A percentile compares a stretch with the other conserved stretches of the same genome.
Conservation (phyloP, 2,888 invertebrate species). For the Lypha dubia region DNA sequence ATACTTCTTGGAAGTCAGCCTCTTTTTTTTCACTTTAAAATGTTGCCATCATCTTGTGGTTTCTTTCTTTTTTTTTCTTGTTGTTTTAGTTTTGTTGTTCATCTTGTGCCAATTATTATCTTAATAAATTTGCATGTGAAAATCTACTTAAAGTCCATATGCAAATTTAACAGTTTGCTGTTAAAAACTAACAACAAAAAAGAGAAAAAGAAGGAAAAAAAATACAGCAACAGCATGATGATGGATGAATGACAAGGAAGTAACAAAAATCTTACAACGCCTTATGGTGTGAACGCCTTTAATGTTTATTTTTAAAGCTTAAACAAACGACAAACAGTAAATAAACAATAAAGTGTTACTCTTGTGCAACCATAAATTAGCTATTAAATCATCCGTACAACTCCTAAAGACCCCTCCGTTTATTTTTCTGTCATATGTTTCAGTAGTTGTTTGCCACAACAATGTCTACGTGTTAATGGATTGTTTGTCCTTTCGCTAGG, state of each 20-base stretch:
- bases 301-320: conserved; percentile 54
- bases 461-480: conserved; percentile 17
- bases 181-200: conserved; percentile 39
- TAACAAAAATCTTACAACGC: conserved; percentile 40
- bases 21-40: conserved; percentile 7
- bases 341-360: conserved; percentile 54
- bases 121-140: conserved; percentile 19
- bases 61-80: background rate
- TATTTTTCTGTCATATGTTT: background rate
- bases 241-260: background rate
- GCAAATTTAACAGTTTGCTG: conserved; percentile 59
- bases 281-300: conserved; percentile 36
- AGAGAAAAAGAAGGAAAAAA: background rate
- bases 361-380: conserved; percentile 38
- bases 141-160: conserved; percentile 52
- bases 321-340: conserved; percentile 50
- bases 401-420: background rate
- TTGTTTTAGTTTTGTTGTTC: background rate
- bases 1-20: no score
- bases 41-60: conserved; percentile 3
- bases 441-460: background rate
- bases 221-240: background rate
- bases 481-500: background rate
- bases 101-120: background rate
- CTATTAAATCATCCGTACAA: conserved; percentile 38